A percentile compares a stretch with the other conserved stretches of the same genome.
These are phyloP conservation scores for Ranitomeya variabilis DNA, from an alignment of 2,113 vertebrate species.

Conservation along the genomic window DNA sequence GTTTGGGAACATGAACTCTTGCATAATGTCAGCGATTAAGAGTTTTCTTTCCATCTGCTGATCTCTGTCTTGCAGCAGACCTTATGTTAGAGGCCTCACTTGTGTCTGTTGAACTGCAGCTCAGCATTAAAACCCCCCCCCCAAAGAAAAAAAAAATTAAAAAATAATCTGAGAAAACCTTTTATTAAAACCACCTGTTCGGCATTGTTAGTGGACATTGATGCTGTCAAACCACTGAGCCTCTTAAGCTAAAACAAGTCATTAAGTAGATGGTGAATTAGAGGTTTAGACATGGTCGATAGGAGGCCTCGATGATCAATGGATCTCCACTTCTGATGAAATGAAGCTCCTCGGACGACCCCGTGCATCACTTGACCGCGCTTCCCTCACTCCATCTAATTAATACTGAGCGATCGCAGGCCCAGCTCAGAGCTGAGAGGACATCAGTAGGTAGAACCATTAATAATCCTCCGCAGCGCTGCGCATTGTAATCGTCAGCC, in stretches of 20 bases:
- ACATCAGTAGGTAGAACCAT: slow-evolving; percentile 84
- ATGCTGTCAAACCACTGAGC: slow-evolving; percentile 71
- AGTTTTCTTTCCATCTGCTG: slow-evolving; percentile 60
- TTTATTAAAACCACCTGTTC: slow-evolving; percentile 84
- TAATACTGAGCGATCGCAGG: slow-evolving; percentile 82
- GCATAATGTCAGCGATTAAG: slow-evolving; percentile 60
- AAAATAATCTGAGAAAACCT: slow-evolving; percentile 66
- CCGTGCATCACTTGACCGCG: slow-evolving; percentile 60
- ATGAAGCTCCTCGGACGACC: slow-evolving; percentile 59
- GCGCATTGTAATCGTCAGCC: slow-evolving; percentile 89
- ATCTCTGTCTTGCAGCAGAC: slow-evolving; percentile 64
- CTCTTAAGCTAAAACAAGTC: slow-evolving; percentile 83
- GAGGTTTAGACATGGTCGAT: slow-evolving; percentile 73
- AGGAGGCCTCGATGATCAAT: slow-evolving; percentile 79
- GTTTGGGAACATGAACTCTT: slow-evolving; percentile 42
- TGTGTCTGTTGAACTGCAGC: slow-evolving; percentile 79
- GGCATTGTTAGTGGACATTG: slow-evolving; percentile 74
- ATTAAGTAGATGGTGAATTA: slow-evolving; percentile 76
- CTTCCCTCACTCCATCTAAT: slow-evolving; percentile 84
- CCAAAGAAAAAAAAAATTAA: slow-evolving; percentile 70
- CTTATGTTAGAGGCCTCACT: slow-evolving; percentile 73
- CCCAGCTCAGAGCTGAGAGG: slow-evolving; percentile 78
- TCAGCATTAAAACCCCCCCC: slow-evolving; percentile 66
- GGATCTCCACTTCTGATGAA: slow-evolving; percentile 80
- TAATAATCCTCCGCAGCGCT: slow-evolving; percentile 86